Conservation (phyloP, 2,888 invertebrate species). For the Chalcosyrphus nemorum region DNA sequence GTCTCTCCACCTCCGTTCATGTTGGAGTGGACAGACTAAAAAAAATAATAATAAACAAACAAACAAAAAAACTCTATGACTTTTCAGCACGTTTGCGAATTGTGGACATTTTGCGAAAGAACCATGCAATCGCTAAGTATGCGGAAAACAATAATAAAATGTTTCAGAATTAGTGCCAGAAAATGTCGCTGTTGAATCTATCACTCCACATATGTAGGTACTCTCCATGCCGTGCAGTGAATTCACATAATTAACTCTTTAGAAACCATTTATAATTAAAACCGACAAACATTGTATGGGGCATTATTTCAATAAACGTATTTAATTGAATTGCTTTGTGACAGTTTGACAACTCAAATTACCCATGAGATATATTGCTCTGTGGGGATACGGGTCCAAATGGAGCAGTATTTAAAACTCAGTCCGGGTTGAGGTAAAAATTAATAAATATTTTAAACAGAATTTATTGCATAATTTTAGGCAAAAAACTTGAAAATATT, state of each 20-base stretch:
- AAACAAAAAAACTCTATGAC: not conserved
- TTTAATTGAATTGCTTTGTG: slow-evolving; percentile 65
- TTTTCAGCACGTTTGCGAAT: not conserved
- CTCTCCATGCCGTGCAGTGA: not conserved
- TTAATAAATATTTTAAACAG: not conserved
- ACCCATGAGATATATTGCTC: slow-evolving; percentile 43
- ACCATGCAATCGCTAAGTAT: slow-evolving; percentile 16
- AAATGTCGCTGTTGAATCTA: not conserved
- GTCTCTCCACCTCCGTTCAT: not conserved
- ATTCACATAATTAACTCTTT: slow-evolving; percentile 49
- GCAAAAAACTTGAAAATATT: not conserved
- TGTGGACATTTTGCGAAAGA: not conserved
- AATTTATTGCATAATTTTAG: not conserved
- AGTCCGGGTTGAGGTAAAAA: not conserved
- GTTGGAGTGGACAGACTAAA: not conserved
- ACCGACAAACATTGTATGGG: slow-evolving; percentile 5
- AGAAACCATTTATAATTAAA: slow-evolving; percentile 46
- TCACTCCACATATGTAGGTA: too few species aligned
- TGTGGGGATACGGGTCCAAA: not conserved
- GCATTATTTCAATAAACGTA: slow-evolving; percentile 41
- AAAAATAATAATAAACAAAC: not conserved
- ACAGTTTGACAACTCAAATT: slow-evolving; percentile 66
- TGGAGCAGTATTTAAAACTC: not conserved
- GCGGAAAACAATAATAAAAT: slow-evolving; percentile 29
- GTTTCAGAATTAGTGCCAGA: not conserved